Percentiles rank a stretch among this genome's conserved stretches.
Evolutionary conservation across 2,888 invertebrate species (phyloP).

Genomic region (Synergus itoensis): DNA sequence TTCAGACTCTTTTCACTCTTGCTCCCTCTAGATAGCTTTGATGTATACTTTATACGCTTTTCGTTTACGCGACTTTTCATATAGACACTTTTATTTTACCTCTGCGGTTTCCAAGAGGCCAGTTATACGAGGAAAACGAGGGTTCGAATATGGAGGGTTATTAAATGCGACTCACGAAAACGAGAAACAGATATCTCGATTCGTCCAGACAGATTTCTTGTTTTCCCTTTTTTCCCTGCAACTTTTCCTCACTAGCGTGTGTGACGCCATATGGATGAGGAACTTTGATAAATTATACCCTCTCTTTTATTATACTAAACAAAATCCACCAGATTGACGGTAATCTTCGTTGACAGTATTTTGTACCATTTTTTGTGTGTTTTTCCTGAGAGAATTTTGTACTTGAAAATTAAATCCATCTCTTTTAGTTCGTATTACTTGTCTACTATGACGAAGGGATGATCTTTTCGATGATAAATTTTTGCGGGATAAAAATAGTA

Average conservation of each 20-base stretch:
- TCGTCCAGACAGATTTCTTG: constrained; percentile 47
- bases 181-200: constrained; percentile 36
- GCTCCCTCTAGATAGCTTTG: constrained; percentile 62
- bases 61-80: constrained; percentile 57
- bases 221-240: constrained; percentile 43
- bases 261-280: neutral
- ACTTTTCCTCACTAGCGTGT: neutral
- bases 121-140: constrained; percentile 47
- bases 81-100: constrained; percentile 69
- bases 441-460: neutral
- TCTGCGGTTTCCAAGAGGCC: constrained; percentile 55
- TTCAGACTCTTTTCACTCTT: constrained; percentile 47
- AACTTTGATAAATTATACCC: constrained; percentile 22
- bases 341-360: neutral
- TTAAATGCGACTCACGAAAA: constrained; percentile 52
- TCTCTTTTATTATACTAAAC: neutral
- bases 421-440: neutral
- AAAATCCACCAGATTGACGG: neutral
- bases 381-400: neutral
- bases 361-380: neutral
- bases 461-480: neutral
- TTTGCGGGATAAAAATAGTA: neutral
- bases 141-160: constrained; percentile 56
- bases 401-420: neutral
- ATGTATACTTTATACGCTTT: constrained; percentile 58